Conservation (phyloP, 2,888 invertebrate genomes). For the Lochmaea crataegi region DNA sequence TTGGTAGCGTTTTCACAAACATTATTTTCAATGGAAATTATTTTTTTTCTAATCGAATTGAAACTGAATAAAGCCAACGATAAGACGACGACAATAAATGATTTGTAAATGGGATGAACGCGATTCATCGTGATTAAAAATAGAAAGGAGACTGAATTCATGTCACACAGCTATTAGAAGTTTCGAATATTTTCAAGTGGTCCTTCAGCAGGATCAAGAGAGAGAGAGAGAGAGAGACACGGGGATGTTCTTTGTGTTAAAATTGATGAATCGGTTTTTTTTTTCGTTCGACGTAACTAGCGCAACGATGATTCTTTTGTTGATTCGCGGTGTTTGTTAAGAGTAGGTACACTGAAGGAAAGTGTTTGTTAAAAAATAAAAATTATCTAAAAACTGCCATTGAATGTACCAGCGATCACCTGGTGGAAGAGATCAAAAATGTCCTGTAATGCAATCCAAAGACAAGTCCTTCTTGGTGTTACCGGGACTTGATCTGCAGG, state of each 20-base stretch:
- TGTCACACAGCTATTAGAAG: not conserved
- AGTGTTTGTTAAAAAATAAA: not conserved
- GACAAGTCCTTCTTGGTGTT: too few relatives aligned
- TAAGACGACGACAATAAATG: conserved; percentile 6
- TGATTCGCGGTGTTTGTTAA: too few relatives aligned
- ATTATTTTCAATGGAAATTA: not conserved
- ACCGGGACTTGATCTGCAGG: too few relatives aligned
- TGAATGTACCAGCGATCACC: too few relatives aligned
- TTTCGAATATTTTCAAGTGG: conserved; percentile 8
- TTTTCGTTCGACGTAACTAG: not conserved
- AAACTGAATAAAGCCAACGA: conserved; percentile 13
- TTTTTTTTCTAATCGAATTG: not conserved
- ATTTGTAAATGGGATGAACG: conserved; percentile 15
- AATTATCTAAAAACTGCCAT: too few relatives aligned
- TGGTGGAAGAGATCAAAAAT: too few relatives aligned
- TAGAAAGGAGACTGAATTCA: not conserved
- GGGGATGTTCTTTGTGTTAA: conserved; percentile 15
- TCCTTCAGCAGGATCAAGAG: conserved; percentile 1
- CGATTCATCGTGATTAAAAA: conserved; percentile 11
- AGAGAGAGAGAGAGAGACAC: not conserved
- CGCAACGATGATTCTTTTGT: not conserved
- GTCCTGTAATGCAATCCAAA: too few relatives aligned
- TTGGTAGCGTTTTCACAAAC: conserved; percentile 1
- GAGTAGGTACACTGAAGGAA: not conserved
- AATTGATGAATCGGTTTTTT: conserved; percentile 18